Evolutionary conservation across 64 coral and sea anemone species (phyloP).

Genomic region (Stichodactyla helianthus): DNA sequence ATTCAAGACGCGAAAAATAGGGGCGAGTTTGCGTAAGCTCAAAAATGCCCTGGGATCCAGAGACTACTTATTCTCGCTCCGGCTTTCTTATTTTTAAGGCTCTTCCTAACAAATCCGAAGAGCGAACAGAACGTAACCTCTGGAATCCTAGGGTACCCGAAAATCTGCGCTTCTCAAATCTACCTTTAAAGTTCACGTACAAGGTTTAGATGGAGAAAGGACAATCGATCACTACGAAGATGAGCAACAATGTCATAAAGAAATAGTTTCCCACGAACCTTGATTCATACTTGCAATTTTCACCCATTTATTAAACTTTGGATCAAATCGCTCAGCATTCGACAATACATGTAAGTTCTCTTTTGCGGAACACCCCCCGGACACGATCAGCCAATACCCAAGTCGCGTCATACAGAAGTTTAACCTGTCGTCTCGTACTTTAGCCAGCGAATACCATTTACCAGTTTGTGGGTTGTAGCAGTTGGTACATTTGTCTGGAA

Average conservation of each 20-base stretch:
- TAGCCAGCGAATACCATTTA: slow-evolving; percentile 69
- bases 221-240: too few relatives aligned
- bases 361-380: slow-evolving; percentile 50
- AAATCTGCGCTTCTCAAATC: too few relatives aligned
- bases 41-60: too few relatives aligned
- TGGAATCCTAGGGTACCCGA: too few relatives aligned
- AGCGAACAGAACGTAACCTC: too few relatives aligned
- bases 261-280: slow-evolving; percentile 22
- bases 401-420: slow-evolving; percentile 62
- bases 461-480: slow-evolving; percentile 78
- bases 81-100: too few relatives aligned
- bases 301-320: slow-evolving; percentile 73
- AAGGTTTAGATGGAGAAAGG: too few relatives aligned
- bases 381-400: slow-evolving; percentile 41
- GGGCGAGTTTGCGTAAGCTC: too few relatives aligned
- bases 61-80: too few relatives aligned
- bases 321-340: slow-evolving; percentile 60
- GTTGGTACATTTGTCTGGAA: slow-evolving; percentile 46
- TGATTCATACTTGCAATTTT: slow-evolving; percentile 32
- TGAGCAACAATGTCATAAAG: neutral
- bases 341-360: slow-evolving; percentile 58
- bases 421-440: slow-evolving; percentile 50
- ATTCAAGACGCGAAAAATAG: too few relatives aligned
- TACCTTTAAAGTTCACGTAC: too few relatives aligned
- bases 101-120: too few relatives aligned